Percentiles rank a stretch among this genome's conserved stretches.
Conservation (phyloP, 2,797 vertebrate species). For the Pelochelys cantorii region DNA sequence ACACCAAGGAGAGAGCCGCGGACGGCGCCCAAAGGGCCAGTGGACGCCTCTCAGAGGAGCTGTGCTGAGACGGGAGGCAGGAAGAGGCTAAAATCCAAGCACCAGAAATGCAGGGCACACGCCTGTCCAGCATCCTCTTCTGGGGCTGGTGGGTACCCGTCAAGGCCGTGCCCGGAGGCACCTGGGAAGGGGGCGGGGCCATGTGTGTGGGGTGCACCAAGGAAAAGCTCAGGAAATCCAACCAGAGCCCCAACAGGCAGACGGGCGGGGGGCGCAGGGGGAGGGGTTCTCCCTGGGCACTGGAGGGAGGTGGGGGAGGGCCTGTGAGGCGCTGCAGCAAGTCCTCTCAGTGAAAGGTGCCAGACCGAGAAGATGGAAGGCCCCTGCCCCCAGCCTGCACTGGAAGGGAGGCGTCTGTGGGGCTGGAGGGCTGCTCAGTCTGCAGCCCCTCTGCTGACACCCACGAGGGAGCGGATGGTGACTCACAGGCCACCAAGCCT, state of each 20-base stretch:
- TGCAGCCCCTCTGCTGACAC: neutral
- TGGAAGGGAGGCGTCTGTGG: neutral
- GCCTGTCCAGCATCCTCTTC: neutral
- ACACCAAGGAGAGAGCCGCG: neutral
- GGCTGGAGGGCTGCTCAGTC: neutral
- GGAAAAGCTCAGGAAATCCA: neutral
- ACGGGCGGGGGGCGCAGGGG: fast-evolving
- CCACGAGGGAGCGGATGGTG: neutral
- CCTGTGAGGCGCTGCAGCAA: no score
- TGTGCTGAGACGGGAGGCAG: neutral
- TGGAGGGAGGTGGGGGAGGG: neutral
- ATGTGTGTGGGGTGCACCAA: neutral
- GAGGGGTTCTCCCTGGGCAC: neutral
- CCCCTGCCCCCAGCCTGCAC: neutral
- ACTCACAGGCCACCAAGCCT: neutral
- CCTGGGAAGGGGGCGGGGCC: neutral
- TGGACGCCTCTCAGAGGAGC: no score
- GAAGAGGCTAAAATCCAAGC: neutral
- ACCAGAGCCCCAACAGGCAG: neutral
- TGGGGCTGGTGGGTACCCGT: neutral
- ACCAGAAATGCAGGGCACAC: neutral
- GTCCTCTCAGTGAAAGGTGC: no score
- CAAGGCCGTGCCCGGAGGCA: neutral
- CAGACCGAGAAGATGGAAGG: neutral
- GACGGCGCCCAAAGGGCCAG: no score